A percentile compares a stretch with the other conserved stretches of the same genome.
Evolutionary conservation across 2,113 vertebrate species (phyloP).

Genomic region (Manacus vitellinus): DNA sequence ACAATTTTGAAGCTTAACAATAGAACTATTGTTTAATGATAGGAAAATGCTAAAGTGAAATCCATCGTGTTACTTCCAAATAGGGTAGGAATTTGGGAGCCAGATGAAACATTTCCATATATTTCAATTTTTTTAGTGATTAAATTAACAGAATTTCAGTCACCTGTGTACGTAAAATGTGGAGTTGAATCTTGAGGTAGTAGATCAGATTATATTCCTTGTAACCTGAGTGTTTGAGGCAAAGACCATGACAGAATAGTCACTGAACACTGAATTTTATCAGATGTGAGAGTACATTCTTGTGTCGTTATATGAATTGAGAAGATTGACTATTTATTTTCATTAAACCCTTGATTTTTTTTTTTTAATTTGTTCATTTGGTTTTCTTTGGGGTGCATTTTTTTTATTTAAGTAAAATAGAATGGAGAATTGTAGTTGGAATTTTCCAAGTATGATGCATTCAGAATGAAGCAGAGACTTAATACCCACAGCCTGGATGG

Average conservation of each 20-base stretch:
- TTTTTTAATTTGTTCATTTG: neutral
- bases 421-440: neutral
- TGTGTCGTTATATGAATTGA: neutral
- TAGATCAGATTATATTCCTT: neutral
- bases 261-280: neutral
- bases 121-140: neutral
- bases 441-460: neutral
- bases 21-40: neutral
- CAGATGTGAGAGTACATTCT: neutral
- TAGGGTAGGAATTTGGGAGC: neutral
- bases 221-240: neutral
- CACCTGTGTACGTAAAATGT: neutral
- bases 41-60: neutral
- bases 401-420: neutral
- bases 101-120: neutral
- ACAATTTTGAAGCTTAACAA: neutral
- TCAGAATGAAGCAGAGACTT: neutral
- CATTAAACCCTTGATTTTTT: neutral
- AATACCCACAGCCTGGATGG: neutral
- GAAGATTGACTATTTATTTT: neutral
- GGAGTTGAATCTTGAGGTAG: neutral
- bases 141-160: neutral
- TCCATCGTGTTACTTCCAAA: neutral
- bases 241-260: neutral
- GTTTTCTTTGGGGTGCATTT: neutral